Base-by-base conservation (phyloP, 1,140 invertebrate species). In the Microplitis mediator region DNA sequence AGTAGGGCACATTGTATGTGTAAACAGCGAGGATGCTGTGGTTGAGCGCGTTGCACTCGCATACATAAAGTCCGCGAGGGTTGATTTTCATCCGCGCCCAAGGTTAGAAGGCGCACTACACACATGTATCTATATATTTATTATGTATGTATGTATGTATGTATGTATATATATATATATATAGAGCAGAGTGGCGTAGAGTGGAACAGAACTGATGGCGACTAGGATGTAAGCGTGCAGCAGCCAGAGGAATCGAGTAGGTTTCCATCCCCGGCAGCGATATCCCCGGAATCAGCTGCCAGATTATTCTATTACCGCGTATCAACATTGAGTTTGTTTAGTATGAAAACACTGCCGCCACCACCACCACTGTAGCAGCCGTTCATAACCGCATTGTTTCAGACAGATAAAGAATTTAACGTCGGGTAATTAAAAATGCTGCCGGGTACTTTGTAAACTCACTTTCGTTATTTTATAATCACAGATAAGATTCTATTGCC, bases 291-390 rank as follows among this genome's bases (percentile, higher is more conserved):
- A 87, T 87, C 86, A 86, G 85, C 84, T 85, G 86, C 84, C 85
- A 88, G 87, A 88, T 88, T 88, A 88, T 88, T 88, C 87, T 88
- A 88, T 88, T 88, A 88, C 86, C 82, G 86, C 82, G 86, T 86
- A 88, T 88, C 87, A 88, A 88, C 87, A 88, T 87, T 74, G 81
- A 80, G 80, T 78, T 81, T 87, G 86, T 88, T 88, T 87, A 83
- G 79, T 86, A 81, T 85, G 85, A 87, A 88, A 87, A 88, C 85
- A 88, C 54, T 60, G 54, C 62, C n/a, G 52, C 52, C 51, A 50
- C 63, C 69, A 61, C 69, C 52, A 14, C 23, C 14, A 61, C 69
- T 23, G 23, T 23, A 23, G 23, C 36, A 77, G 76, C 80, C 78
- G 39, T 6, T 45, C 39, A 45, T 81, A 78, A 80, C 81, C 85